Conservation (phyloP, 2,113 vertebrate species). For the Trinectes maculatus region DNA sequence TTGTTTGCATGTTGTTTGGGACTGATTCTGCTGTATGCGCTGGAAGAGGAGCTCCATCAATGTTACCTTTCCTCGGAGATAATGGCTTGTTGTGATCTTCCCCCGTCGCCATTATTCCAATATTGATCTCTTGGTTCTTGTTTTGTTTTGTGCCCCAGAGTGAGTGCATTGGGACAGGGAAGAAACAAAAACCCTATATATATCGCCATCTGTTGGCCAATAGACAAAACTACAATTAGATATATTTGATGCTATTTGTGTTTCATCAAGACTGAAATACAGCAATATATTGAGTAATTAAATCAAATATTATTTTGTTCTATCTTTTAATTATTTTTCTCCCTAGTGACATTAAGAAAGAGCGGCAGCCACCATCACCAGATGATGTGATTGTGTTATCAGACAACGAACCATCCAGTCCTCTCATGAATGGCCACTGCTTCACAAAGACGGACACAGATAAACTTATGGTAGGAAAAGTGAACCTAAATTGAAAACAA, state of each 20-base stretch:
- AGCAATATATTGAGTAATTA: neutral
- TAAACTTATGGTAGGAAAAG: conserved; percentile 87
- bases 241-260: neutral
- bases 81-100: conserved; percentile 54
- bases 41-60: neutral
- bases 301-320: neutral
- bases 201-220: conserved; percentile 67
- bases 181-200: conserved; percentile 10
- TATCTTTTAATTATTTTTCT: conserved; percentile 3
- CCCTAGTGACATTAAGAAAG: conserved; percentile 87
- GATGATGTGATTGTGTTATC: conserved; percentile 96
- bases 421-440: conserved; percentile 89
- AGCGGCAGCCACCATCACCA: conserved; percentile 86
- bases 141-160: conserved; percentile 58
- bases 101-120: conserved; percentile 72
- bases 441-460: conserved; percentile 89
- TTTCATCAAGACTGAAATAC: neutral
- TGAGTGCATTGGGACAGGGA: conserved; percentile 32
- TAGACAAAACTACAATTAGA: conserved; percentile 27
- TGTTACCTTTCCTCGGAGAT: conserved; percentile 34
- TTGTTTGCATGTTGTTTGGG: conserved; percentile 21
- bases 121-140: conserved; percentile 76
- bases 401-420: conserved; percentile 92
- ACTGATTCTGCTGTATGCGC: neutral
- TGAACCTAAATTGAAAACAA: neutral